Conservation (phyloP, 1,140 invertebrate species). For the Drosophila baimaii region DNA sequence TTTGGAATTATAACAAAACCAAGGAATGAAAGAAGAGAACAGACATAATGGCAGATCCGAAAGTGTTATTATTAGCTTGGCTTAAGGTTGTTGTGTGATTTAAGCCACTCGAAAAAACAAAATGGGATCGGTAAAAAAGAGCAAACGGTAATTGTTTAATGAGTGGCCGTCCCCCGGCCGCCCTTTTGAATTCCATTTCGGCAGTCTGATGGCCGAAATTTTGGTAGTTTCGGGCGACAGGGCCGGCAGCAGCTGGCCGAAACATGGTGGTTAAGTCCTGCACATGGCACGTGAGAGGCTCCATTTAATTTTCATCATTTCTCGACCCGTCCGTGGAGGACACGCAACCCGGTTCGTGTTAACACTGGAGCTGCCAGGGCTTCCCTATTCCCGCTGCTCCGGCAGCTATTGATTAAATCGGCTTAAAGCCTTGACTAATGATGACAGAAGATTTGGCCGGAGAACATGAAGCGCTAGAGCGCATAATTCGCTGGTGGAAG, state of each 20-base stretch:
- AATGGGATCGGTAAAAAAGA: constrained; percentile 28
- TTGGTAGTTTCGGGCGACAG: constrained; percentile 35
- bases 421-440: constrained; percentile 78
- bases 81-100: constrained; percentile 69
- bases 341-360: constrained; percentile 65
- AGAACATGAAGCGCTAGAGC: constrained; percentile 68
- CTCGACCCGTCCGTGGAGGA: constrained; percentile 22
- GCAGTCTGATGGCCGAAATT: constrained; percentile 52
- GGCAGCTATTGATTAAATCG: constrained; percentile 58
- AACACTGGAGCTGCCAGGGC: constrained; percentile 38
- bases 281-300: constrained; percentile 78
- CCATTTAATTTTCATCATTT: constrained; percentile 70
- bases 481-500: constrained; percentile 69
- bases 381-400: neutral
- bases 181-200: constrained; percentile 35
- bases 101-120: constrained; percentile 36
- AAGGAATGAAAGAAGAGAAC: neutral
- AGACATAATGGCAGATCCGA: constrained; percentile 29
- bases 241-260: constrained; percentile 50
- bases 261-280: constrained; percentile 35
- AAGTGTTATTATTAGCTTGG: constrained; percentile 30
- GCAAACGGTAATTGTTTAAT: constrained; percentile 71
- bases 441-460: constrained; percentile 53
- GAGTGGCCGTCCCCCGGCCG: constrained; percentile 29
- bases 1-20: constrained; percentile 8